Percentiles rank a stretch among this genome's conserved stretches.
phyloP scores from a whole-genome alignment of 2,797 vertebrate species.

The Leucoraja ocellata region DNA sequence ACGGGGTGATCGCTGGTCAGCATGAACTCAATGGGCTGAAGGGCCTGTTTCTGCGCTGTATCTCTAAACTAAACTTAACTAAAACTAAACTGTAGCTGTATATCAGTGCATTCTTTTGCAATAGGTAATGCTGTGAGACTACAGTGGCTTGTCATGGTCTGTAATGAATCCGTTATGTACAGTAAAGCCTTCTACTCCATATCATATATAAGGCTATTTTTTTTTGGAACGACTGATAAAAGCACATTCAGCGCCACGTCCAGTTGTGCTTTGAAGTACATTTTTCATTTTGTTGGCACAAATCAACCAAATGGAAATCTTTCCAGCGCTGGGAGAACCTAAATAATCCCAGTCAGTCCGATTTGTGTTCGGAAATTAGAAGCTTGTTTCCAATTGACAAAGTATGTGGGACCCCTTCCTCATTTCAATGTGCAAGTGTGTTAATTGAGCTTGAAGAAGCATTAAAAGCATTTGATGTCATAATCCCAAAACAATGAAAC shows the following conservation, averaged over 20 bases:
- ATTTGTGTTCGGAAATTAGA: constrained; percentile 24
- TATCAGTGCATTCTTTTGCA: constrained; percentile 11
- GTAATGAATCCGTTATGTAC: constrained; percentile 27
- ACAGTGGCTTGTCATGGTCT: constrained; percentile 24
- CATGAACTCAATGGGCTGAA: no score
- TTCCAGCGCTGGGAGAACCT: constrained; percentile 1
- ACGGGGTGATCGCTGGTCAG: no score
- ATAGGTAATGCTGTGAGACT: constrained; percentile 23
- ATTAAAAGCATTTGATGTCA: constrained; percentile 31
- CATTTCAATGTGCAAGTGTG: background rate
- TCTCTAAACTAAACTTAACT: no score
- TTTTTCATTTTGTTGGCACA: background rate
- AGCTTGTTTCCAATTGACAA: constrained; percentile 28
- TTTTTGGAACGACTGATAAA: background rate
- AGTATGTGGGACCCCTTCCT: constrained; percentile 7
- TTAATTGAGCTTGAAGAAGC: constrained; percentile 33
- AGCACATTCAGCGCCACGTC: constrained; percentile 15
- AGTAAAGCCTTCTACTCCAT: constrained; percentile 21
- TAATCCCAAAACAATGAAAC: constrained; percentile 33
- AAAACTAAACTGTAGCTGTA: no score
- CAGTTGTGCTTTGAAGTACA: constrained; percentile 19
- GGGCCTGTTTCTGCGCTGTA: no score
- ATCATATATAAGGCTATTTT: background rate
- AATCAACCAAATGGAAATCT: constrained; percentile 27
- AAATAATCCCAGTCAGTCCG: constrained; percentile 10